Conservation (phyloP, 2,113 vertebrate genomes). For the Cololabis saira region DNA sequence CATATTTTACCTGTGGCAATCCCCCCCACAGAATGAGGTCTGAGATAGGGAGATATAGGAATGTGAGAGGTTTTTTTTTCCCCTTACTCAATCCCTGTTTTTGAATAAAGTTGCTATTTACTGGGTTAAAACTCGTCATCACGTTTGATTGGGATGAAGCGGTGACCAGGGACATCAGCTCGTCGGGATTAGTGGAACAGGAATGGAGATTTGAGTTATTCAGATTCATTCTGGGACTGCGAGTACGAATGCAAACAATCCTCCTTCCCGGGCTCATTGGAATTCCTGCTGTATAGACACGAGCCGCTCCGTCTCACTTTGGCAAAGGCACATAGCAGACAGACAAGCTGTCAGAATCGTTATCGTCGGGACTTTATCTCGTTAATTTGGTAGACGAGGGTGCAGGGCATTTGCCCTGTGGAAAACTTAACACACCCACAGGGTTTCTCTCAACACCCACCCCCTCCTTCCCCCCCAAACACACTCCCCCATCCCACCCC, state of each 20-base stretch:
- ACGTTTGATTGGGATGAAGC: slow-evolving; percentile 18
- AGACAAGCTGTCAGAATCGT: slow-evolving; percentile 74
- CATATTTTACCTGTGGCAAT: slow-evolving; percentile 42
- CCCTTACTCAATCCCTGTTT: slow-evolving; percentile 4
- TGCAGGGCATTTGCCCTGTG: slow-evolving; percentile 71
- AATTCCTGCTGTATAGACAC: slow-evolving; percentile 54
- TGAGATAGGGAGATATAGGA: neutral
- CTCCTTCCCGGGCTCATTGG: slow-evolving; percentile 51
- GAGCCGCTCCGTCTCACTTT: slow-evolving; percentile 31
- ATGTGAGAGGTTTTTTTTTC: slow-evolving; percentile 21
- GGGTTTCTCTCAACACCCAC: slow-evolving; percentile 28
- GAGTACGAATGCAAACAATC: slow-evolving; percentile 50
- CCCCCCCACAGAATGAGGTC: neutral
- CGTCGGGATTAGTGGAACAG: slow-evolving; percentile 44
- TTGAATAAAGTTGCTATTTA: slow-evolving; percentile 17
- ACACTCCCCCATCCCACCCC: slow-evolving; percentile 28
- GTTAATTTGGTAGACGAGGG: slow-evolving; percentile 75
- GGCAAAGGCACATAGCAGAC: slow-evolving; percentile 50
- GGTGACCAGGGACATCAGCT: slow-evolving; percentile 9
- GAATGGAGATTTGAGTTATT: slow-evolving; percentile 49
- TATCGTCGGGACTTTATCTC: slow-evolving; percentile 70
- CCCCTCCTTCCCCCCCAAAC: neutral
- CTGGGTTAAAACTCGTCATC: slow-evolving; percentile 3
- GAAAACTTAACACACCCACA: slow-evolving; percentile 70
- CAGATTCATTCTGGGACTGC: slow-evolving; percentile 56